phyloP scores from a whole-genome alignment of 2,888 invertebrate species.

The Pristionchus maxplancki region DNA sequence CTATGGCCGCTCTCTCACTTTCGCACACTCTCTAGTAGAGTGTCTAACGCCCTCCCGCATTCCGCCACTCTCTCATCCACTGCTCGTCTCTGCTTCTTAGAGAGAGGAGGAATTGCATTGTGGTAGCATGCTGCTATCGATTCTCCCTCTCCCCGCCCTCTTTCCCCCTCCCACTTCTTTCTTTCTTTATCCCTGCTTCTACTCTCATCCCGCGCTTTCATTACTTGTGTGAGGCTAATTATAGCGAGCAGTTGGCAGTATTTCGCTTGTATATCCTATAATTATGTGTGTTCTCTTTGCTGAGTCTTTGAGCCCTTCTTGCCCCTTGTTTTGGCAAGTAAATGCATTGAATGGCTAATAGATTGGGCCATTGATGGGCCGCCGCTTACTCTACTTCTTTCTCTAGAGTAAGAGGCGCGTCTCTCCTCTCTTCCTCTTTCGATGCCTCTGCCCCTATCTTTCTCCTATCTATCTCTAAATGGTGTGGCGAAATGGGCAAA shows the following conservation, averaged over 20 bases:
- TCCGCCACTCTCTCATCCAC: slow-evolving; percentile 5
- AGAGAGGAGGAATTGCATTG: slow-evolving; percentile 34
- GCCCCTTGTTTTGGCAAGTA: background rate
- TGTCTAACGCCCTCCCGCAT: background rate
- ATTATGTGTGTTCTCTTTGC: slow-evolving; percentile 1
- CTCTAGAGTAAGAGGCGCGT: background rate
- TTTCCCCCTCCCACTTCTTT: background rate
- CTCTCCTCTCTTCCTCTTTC: background rate
- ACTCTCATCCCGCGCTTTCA: background rate
- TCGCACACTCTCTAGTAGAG: background rate
- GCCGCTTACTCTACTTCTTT: background rate
- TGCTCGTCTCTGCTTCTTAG: slow-evolving; percentile 20
- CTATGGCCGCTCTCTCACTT: slow-evolving; percentile 15
- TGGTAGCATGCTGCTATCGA: slow-evolving; percentile 39
- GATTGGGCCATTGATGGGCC: slow-evolving; percentile 4
- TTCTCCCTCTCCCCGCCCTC: background rate
- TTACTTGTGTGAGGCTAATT: background rate
- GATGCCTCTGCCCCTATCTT: background rate
- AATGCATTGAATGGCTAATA: slow-evolving; percentile 1
- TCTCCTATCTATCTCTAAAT: slow-evolving; percentile 23
- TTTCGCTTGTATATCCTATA: background rate
- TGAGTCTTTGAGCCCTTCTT: no score
- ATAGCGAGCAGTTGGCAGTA: background rate
- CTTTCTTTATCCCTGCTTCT: background rate
- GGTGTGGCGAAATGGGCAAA: slow-evolving; percentile 39